phyloP scores from a whole-genome alignment of 2,113 vertebrate genomes.

The Platichthys flesus region DNA sequence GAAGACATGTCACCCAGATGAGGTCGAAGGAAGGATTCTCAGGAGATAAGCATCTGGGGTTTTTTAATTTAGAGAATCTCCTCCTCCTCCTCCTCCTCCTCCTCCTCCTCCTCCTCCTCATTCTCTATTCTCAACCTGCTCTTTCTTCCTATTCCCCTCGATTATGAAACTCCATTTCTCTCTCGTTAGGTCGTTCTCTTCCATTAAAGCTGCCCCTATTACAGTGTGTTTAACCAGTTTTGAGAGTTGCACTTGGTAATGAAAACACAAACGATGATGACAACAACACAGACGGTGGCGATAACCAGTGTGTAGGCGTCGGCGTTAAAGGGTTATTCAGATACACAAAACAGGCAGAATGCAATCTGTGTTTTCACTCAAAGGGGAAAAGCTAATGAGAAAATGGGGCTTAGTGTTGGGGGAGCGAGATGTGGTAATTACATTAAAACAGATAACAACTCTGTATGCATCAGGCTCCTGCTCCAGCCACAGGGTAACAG shows the following conservation, averaged over 20 bases:
- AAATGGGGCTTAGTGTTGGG: slow-evolving; percentile 53
- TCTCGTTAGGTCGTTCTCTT: background rate
- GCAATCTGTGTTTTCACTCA: slow-evolving; percentile 52
- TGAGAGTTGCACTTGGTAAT: slow-evolving; percentile 17
- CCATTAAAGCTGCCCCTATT: slow-evolving; percentile 6
- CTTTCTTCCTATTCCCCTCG: background rate
- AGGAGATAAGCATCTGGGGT: slow-evolving; percentile 59
- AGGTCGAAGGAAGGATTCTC: slow-evolving; percentile 57
- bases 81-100: slow-evolving; percentile 14
- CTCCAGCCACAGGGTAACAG: slow-evolving; percentile 31
- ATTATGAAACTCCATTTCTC: background rate
- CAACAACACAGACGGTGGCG: background rate
- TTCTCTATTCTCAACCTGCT: background rate
- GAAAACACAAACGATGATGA: slow-evolving; percentile 31
- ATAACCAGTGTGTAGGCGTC: slow-evolving; percentile 56
- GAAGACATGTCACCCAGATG: slow-evolving; percentile 62
- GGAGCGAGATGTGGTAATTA: slow-evolving; percentile 63
- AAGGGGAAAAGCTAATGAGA: slow-evolving; percentile 57
- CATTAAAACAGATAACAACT: slow-evolving; percentile 66
- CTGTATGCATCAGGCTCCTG: slow-evolving; percentile 49
- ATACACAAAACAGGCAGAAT: slow-evolving; percentile 38
- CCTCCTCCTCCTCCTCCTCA: slow-evolving; percentile 1
- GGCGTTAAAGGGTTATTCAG: slow-evolving; percentile 56
- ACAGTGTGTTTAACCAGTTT: slow-evolving; percentile 42
- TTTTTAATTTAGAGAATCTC: slow-evolving; percentile 53